These are phyloP conservation scores for Eristalinus aeneus DNA, from an alignment of 2,888 invertebrate species.

Conservation along the genomic window DNA sequence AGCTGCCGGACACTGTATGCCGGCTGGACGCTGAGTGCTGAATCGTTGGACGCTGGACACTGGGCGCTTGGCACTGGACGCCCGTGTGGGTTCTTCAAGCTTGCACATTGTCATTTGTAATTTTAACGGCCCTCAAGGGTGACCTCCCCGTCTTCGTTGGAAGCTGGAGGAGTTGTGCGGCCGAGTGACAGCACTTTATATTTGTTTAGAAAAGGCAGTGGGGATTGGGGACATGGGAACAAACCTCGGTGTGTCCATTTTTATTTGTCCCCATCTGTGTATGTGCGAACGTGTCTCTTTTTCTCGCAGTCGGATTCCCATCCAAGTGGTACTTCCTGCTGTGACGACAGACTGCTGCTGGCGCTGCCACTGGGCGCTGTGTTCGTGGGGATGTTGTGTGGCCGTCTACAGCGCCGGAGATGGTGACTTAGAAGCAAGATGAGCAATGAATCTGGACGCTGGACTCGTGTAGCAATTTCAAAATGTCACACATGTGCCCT, in stretches of 20 bases:
- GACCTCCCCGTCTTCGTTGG: slow-evolving; percentile 60
- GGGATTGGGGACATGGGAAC: background rate
- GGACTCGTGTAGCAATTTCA: slow-evolving; percentile 65
- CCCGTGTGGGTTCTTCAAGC: background rate
- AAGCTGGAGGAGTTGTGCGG: slow-evolving; percentile 2
- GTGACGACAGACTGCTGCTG: background rate
- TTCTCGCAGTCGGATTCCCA: background rate
- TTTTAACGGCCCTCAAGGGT: slow-evolving; percentile 68
- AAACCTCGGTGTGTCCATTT: slow-evolving; percentile 57
- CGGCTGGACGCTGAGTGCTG: background rate
- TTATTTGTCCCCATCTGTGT: slow-evolving; percentile 22
- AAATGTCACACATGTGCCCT: slow-evolving; percentile 70
- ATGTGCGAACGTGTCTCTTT: slow-evolving; percentile 11
- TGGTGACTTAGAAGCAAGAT: slow-evolving; percentile 46
- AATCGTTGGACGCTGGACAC: background rate
- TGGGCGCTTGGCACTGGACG: slow-evolving; percentile 11
- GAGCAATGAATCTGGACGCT: slow-evolving; percentile 67
- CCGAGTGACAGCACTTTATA: slow-evolving; percentile 62
- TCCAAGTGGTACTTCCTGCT: background rate
- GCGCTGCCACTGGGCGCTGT: too few species aligned
- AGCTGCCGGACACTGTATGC: background rate
- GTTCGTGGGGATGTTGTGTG: background rate
- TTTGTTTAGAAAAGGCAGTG: slow-evolving; percentile 46
- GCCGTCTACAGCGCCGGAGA: background rate
- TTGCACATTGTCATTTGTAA: slow-evolving; percentile 67